A percentile compares a stretch with the other conserved stretches of the same genome.
phyloP scores from a whole-genome alignment of 2,797 vertebrate species.

The Florisuga fusca region DNA sequence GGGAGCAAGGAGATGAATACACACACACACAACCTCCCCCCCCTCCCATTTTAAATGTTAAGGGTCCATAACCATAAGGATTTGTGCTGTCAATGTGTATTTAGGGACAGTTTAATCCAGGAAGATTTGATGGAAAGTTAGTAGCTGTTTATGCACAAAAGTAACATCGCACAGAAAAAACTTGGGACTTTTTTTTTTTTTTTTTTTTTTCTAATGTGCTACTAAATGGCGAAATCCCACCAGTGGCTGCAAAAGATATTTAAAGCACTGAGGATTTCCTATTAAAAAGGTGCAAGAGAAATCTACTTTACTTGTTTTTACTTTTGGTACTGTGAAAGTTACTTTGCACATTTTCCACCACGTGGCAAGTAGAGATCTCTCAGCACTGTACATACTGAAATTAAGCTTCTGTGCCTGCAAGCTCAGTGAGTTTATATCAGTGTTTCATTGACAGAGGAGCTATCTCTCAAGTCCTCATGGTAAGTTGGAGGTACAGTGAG shows the following conservation, averaged over 20 bases:
- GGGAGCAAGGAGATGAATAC: constrained; percentile 56
- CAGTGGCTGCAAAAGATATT: neutral
- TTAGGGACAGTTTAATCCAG: constrained; percentile 45
- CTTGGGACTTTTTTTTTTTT: neutral
- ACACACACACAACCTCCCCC: neutral
- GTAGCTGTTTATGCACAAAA: constrained; percentile 1
- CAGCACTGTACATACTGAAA: neutral
- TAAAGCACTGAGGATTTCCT: neutral
- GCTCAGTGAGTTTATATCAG: neutral
- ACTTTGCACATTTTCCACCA: neutral
- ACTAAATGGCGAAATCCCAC: neutral
- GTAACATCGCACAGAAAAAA: neutral
- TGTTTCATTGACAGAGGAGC: neutral
- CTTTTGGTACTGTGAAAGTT: neutral
- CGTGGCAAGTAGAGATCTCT: neutral
- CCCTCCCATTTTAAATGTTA: constrained; percentile 60
- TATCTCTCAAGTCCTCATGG: neutral
- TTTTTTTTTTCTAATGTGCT: neutral
- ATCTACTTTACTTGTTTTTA: neutral
- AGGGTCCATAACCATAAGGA: constrained; percentile 67
- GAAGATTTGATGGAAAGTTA: constrained; percentile 37
- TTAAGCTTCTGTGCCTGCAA: neutral
- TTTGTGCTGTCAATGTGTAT: neutral
- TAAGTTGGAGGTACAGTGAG: neutral
- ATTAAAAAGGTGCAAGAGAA: neutral